A percentile compares a stretch with the other conserved stretches of the same genome.
These are phyloP conservation scores for Sylvilagus bachmani DNA, from an alignment of 2,113 vertebrate species.

Conservation along the genomic window DNA sequence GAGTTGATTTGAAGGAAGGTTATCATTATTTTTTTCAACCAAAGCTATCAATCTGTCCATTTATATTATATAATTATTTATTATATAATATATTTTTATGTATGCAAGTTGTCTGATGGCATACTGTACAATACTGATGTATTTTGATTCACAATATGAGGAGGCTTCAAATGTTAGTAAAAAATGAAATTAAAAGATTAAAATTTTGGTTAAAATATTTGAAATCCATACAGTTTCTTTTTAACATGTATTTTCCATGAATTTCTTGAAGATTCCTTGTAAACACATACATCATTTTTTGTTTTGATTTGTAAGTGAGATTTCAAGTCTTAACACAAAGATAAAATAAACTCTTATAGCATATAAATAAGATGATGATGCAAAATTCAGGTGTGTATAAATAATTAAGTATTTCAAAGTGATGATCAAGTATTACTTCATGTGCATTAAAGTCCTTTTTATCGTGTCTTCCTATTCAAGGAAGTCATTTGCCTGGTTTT, in stretches of 20 bases:
- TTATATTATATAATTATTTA: neutral
- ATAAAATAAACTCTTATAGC: neutral
- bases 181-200: too few relatives aligned
- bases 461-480: fast-evolving
- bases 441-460: neutral
- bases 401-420: neutral
- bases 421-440: neutral
- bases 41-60: neutral
- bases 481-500: neutral
- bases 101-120: neutral
- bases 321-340: neutral
- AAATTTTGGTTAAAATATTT: too few relatives aligned
- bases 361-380: neutral
- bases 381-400: neutral
- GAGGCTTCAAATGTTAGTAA: too few relatives aligned
- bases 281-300: too few relatives aligned
- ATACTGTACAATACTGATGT: fast-evolving
- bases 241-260: too few relatives aligned
- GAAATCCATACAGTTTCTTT: too few relatives aligned
- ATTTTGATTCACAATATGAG: neutral
- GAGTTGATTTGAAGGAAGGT: neutral
- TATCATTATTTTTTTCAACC: neutral
- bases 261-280: too few relatives aligned
- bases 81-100: neutral
- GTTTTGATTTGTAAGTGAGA: neutral